Conservation (phyloP, 2,797 vertebrate genomes). For the Ispidina lecontei region DNA sequence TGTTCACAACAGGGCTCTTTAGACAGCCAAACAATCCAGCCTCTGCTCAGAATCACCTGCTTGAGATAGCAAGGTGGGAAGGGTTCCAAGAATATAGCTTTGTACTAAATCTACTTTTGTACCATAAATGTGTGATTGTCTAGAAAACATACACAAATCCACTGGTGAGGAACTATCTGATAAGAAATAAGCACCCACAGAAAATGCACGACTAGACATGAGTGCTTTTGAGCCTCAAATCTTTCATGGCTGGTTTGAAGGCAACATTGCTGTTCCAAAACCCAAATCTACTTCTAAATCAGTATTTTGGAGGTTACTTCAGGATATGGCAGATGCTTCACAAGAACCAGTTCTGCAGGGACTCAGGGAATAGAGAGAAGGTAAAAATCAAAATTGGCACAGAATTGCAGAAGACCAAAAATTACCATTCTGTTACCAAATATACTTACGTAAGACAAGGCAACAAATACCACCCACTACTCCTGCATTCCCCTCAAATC, state of each 20-base stretch:
- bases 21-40: neutral
- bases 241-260: neutral
- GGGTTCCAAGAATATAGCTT: neutral
- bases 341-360: neutral
- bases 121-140: neutral
- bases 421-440: neutral
- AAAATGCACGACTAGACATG: neutral
- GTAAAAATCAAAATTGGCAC: neutral
- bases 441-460: neutral
- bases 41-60: neutral
- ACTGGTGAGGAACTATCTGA: neutral
- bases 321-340: neutral
- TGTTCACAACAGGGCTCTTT: neutral
- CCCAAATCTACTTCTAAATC: neutral
- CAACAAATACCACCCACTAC: neutral
- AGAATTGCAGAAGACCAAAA: neutral
- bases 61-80: neutral
- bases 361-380: neutral
- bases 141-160: neutral
- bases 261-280: neutral
- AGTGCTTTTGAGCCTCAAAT: neutral
- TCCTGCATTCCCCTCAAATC: neutral
- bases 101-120: neutral
- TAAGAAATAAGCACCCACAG: neutral
- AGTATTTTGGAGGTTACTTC: neutral